phyloP scores from a whole-genome alignment of 2,797 vertebrate genomes.

The Galago senegalensis region DNA sequence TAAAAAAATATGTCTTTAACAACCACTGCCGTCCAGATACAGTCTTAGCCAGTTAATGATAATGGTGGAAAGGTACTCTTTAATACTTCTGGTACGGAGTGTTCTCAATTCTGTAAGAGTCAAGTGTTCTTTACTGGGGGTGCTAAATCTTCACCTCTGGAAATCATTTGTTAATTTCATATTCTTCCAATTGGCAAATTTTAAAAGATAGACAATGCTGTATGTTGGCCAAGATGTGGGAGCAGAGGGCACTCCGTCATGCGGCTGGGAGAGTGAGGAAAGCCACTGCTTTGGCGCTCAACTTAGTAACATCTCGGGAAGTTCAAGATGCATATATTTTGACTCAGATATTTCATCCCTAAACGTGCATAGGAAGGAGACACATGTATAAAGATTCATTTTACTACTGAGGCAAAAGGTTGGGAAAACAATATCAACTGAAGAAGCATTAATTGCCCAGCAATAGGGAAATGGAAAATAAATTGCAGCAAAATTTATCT shows the following conservation, averaged over 20 bases:
- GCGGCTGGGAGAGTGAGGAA: rapidly evolving
- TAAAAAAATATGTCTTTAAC: neutral
- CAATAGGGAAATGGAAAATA: neutral
- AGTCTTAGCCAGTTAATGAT: neutral
- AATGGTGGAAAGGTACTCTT: neutral
- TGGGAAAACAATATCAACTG: neutral
- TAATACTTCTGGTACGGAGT: neutral
- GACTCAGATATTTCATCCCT: neutral
- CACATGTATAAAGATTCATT: neutral
- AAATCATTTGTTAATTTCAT: neutral
- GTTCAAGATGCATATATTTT: neutral
- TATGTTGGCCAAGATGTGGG: neutral
- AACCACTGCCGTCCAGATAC: neutral
- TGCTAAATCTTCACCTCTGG: neutral
- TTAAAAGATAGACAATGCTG: neutral
- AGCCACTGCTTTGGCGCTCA: neutral
- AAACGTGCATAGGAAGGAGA: neutral
- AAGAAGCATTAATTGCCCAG: neutral
- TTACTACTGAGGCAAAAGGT: neutral
- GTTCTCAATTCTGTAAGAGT: neutral
- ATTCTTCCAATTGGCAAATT: neutral
- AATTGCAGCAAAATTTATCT: constrained; percentile 13
- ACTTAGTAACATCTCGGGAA: neutral
- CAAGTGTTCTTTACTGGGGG: neutral
- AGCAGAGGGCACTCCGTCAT: rapidly evolving